These are phyloP conservation scores for Halesus radiatus DNA, from an alignment of 1,140 invertebrate species.

Conservation along the genomic window DNA sequence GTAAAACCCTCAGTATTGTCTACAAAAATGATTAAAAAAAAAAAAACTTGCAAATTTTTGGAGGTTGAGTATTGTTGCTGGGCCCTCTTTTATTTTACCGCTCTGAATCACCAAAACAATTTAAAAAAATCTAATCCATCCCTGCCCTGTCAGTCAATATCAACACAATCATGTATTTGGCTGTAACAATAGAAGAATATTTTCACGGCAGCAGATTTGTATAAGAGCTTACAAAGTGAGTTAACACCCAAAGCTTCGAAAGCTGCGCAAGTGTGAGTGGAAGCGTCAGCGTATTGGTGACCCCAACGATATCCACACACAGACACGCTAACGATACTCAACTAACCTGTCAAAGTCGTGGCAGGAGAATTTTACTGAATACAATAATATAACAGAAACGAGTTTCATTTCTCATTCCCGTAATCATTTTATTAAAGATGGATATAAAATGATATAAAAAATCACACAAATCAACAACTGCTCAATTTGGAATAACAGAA, in stretches of 20 bases:
- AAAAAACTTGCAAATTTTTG: no score
- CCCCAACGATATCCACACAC: background rate
- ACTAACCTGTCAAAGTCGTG: constrained; percentile 17
- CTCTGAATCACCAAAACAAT: no score
- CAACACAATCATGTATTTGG: constrained; percentile 47
- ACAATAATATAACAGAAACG: constrained; percentile 2
- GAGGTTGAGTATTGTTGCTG: no score
- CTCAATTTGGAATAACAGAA: no score
- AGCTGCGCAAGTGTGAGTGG: background rate
- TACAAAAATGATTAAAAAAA: no score
- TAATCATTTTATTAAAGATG: constrained; percentile 20
- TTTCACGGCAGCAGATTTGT: constrained; percentile 44
- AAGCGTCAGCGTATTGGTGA: background rate
- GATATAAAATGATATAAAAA: background rate
- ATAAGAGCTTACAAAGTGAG: constrained; percentile 29
- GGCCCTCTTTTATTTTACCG: no score
- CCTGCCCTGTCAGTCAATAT: constrained; percentile 42
- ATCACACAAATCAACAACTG: no score
- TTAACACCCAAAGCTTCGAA: background rate
- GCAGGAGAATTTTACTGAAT: constrained; percentile 9
- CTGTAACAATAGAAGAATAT: constrained; percentile 41
- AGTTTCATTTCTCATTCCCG: constrained; percentile 10
- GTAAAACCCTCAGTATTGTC: no score
- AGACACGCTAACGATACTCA: background rate
- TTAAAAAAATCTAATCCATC: background rate